A percentile compares a stretch with the other conserved stretches of the same genome.
These are phyloP conservation scores for Sminthurides aquaticus DNA, from an alignment of 2,888 invertebrate genomes.

Conservation along the genomic window DNA sequence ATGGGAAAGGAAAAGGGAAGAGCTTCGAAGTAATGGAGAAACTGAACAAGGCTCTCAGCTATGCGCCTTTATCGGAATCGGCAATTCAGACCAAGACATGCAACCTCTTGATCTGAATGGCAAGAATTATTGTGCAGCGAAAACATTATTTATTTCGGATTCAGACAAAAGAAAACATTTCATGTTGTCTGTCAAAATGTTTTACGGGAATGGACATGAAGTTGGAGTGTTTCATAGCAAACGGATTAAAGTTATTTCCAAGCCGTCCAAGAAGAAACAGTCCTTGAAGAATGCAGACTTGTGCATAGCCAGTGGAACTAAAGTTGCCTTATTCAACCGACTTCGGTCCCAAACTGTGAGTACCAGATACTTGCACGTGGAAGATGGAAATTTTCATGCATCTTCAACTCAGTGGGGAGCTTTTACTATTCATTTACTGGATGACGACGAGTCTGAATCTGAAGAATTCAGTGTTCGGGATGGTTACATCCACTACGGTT, in stretches of 20 bases:
- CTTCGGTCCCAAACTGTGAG: conserved; percentile 56
- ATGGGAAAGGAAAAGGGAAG: conserved; percentile 51
- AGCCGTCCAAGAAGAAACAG: conserved; percentile 58
- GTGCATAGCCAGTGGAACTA: conserved; percentile 55
- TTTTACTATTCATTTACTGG: conserved; percentile 55
- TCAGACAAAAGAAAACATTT: conserved; percentile 57
- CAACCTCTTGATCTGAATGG: conserved; percentile 53
- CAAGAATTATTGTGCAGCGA: conserved; percentile 56
- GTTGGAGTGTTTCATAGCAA: conserved; percentile 54
- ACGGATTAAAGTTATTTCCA: conserved; percentile 56
- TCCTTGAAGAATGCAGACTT: conserved; percentile 56
- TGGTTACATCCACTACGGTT: conserved; percentile 56
- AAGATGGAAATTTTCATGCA: conserved; percentile 54
- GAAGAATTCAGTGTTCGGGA: conserved; percentile 53
- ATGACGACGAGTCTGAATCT: conserved; percentile 52
- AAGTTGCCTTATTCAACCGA: conserved; percentile 56
- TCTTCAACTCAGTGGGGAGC: conserved; percentile 57
- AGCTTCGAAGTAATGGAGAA: conserved; percentile 45
- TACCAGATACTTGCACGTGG: conserved; percentile 55
- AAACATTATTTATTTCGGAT: conserved; percentile 55
- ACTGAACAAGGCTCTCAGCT: conserved; percentile 47
- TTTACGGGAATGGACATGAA: conserved; percentile 53
- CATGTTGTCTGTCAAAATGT: conserved; percentile 54
- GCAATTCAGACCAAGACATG: conserved; percentile 53
- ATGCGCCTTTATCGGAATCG: conserved; percentile 55